Evolutionary conservation across 2,113 vertebrate species (phyloP).

Genomic region (Periophthalmodon schlosseri): DNA sequence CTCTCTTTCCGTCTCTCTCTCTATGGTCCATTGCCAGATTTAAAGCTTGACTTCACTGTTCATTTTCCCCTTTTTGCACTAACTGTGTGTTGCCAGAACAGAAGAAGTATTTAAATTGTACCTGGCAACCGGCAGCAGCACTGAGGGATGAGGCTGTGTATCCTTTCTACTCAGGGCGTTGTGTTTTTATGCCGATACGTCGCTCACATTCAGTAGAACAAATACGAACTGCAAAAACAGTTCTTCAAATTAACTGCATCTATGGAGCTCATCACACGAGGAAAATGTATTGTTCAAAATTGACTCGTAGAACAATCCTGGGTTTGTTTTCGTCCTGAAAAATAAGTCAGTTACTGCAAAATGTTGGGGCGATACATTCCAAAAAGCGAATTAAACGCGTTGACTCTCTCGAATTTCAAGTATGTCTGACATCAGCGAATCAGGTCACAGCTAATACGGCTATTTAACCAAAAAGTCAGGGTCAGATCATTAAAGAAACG

Average conservation of each 20-base stretch:
- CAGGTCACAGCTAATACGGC: no score
- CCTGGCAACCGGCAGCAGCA: constrained; percentile 34
- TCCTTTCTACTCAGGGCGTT: constrained; percentile 17
- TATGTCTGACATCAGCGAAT: no score
- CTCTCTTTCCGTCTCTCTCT: constrained; percentile 48
- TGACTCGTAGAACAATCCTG: neutral
- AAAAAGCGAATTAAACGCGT: no score
- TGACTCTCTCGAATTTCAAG: no score
- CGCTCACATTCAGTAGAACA: neutral
- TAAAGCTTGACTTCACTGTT: constrained; percentile 72
- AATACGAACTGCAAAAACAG: neutral
- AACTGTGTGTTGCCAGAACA: constrained; percentile 53
- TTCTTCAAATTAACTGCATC: neutral
- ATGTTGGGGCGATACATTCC: neutral
- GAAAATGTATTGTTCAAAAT: neutral
- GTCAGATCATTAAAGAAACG: neutral
- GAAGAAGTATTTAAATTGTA: constrained; percentile 53
- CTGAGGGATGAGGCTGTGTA: constrained; percentile 21
- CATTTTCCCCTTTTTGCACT: constrained; percentile 33
- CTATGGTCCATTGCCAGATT: constrained; percentile 71
- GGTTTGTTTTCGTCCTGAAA: neutral
- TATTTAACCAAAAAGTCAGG: neutral
- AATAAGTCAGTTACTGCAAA: neutral
- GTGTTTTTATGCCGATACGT: constrained; percentile 9
- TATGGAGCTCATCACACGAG: neutral